Percentiles rank a stretch among this genome's conserved stretches.
phyloP scores from a whole-genome alignment of 1,140 invertebrate genomes.

The Ctenoplectra terminalis region DNA sequence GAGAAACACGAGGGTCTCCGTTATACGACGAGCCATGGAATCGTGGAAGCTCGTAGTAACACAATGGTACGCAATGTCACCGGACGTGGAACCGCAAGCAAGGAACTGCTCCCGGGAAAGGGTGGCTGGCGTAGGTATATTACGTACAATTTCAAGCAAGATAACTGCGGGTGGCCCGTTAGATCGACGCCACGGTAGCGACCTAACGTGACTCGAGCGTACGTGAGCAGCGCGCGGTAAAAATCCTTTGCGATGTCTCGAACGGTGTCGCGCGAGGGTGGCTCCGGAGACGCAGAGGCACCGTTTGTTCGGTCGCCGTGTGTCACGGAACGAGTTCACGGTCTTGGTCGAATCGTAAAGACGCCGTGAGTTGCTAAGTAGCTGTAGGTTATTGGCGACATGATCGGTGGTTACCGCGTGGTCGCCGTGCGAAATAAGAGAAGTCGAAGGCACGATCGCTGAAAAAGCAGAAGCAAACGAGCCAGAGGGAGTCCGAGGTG shows the following conservation, averaged over 20 bases:
- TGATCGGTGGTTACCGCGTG: not conserved
- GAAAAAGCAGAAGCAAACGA: slow-evolving; percentile 9
- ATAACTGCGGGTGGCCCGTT: slow-evolving; percentile 38
- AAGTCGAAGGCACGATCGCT: not conserved
- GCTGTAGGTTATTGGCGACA: not conserved
- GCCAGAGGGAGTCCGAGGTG: not conserved
- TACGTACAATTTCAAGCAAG: slow-evolving; percentile 6
- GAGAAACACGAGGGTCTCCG: not conserved
- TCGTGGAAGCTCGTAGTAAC: slow-evolving; percentile 7
- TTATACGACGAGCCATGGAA: not conserved
- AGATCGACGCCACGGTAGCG: slow-evolving; percentile 12
- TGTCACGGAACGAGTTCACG: not conserved
- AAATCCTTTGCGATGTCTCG: not conserved
- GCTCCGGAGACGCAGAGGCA: not conserved
- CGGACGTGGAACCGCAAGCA: slow-evolving; percentile 32
- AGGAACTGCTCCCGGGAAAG: not conserved
- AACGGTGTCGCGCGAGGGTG: not conserved
- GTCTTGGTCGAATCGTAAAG: not conserved
- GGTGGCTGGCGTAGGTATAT: not conserved
- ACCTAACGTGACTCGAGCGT: slow-evolving; percentile 26
- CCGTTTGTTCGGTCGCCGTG: not conserved
- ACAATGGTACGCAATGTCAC: slow-evolving; percentile 23
- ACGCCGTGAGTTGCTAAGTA: not conserved
- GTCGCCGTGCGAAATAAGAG: not conserved
- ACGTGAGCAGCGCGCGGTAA: not conserved